These are phyloP conservation scores for Perizoma affinitatum DNA, from an alignment of 2,888 invertebrate genomes.

Conservation along the genomic window DNA sequence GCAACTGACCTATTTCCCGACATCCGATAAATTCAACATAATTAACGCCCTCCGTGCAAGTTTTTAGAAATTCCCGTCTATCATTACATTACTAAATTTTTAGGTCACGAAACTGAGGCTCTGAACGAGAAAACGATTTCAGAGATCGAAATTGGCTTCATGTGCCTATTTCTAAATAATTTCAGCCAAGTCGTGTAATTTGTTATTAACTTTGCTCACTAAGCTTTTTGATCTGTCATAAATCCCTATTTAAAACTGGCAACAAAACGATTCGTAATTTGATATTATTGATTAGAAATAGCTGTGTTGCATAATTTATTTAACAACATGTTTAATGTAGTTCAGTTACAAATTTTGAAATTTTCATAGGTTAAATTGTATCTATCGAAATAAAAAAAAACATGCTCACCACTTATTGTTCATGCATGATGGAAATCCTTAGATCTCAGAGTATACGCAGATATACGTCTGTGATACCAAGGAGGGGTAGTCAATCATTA, in stretches of 20 bases:
- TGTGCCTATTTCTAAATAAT: background rate
- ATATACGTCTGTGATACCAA: no score
- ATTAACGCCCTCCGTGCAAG: conserved; percentile 9
- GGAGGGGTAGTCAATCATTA: no score
- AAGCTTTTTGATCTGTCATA: conserved; percentile 16
- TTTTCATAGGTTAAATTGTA: no score
- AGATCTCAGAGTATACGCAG: no score
- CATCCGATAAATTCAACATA: conserved; percentile 20
- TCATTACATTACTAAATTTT: conserved; percentile 11
- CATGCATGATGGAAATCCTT: no score
- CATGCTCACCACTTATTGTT: no score
- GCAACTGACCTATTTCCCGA: conserved; percentile 23
- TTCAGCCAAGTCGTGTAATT: background rate
- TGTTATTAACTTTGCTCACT: conserved; percentile 1
- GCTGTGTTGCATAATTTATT: conserved; percentile 3
- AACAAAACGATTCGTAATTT: conserved; percentile 7
- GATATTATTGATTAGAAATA: conserved; percentile 7
- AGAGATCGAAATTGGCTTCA: background rate
- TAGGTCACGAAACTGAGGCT: background rate
- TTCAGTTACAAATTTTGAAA: no score
- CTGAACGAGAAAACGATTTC: background rate
- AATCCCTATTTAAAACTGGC: conserved; percentile 8
- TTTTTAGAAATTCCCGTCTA: conserved; percentile 6
- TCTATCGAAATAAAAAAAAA: no score
- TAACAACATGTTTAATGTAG: background rate